Base-by-base conservation (phyloP, 2,113 vertebrate genomes). In the Callithrix jacchus region DNA sequence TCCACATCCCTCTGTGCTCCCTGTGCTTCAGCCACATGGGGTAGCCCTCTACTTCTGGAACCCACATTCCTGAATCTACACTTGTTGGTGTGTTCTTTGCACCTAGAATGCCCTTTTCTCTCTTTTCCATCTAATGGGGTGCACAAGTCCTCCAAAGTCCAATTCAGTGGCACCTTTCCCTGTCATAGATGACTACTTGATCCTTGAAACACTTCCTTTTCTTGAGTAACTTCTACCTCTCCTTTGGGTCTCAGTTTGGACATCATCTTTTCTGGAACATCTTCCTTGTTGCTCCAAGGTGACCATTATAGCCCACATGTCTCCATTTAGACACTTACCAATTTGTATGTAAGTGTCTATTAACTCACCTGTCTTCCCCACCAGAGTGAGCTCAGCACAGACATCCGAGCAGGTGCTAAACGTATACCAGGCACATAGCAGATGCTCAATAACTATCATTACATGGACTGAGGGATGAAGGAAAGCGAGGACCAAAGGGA, bases 1-100 rank as follows among this genome's bases (percentile, higher is more conserved):
- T 8, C 45, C 18, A 3, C 4, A 0, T 49, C 13, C 91, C 58
- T 42, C 35, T 2, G 4, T 0, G 5, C 18, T 10, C 30, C 71
- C n/a, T 0, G 2, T 5, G 40, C 17, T 80, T 70, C 71, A 82
- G 52, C 10, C 30, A 25, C 17, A 14, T 17, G 4, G 45, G 17
- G 54, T 18, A 11, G 1, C 27, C 56, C 37, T 52, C 2, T 12
- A 16, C 1, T 58, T 87, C 68, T 2, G 16, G 45, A 84, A 35
- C 5, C 25, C 18, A 2, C 6, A 8, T 20, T 35, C 42, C 76
- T 71, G 80, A 20, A 61, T 35, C 82, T 79, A 52, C 9, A 16
- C 49, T 1, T 52, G 20, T 23, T 9, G 37, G 23, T 0, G 3
- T 1, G 32, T 8, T 80, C 61, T 68, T 40, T 47, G 49, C 37